Percentiles rank a stretch among this genome's conserved stretches.
These are phyloP conservation scores for Apodemus speciosus DNA, from an alignment of 2,113 vertebrate species.

Conservation along the genomic window DNA sequence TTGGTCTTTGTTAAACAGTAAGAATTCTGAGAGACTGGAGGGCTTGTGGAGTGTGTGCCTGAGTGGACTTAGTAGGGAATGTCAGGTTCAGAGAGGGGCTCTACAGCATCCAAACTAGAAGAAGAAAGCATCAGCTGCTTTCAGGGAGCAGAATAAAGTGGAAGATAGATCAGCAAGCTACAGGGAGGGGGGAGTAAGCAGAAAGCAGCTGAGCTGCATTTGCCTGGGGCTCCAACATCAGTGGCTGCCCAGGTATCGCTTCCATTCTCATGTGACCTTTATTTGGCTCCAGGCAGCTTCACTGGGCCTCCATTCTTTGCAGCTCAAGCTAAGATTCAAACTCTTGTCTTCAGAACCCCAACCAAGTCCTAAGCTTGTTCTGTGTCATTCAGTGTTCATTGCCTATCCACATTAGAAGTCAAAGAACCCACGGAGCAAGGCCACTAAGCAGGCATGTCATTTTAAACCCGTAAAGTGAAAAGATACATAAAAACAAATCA, in stretches of 20 bases:
- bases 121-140: not conserved
- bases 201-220: not conserved
- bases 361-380: fast-evolving
- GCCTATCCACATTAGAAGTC: not conserved
- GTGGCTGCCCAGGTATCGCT: not conserved
- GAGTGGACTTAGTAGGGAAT: not conserved
- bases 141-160: not conserved
- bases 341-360: not conserved
- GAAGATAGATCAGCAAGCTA: not conserved
- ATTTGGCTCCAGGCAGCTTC: not conserved
- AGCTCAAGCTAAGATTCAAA: not conserved
- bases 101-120: not conserved
- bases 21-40: not conserved
- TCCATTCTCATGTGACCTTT: not conserved
- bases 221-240: not conserved
- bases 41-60: not conserved
- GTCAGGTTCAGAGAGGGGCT: not conserved
- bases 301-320: not conserved
- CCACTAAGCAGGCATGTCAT: not conserved
- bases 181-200: fast-evolving
- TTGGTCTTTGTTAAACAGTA: not conserved
- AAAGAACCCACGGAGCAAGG: not conserved
- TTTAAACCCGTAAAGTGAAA: not conserved
- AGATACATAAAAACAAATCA: not conserved
- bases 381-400: not conserved